Base-by-base conservation (phyloP, 2,888 invertebrate species). In the Lasiommata megera region DNA sequence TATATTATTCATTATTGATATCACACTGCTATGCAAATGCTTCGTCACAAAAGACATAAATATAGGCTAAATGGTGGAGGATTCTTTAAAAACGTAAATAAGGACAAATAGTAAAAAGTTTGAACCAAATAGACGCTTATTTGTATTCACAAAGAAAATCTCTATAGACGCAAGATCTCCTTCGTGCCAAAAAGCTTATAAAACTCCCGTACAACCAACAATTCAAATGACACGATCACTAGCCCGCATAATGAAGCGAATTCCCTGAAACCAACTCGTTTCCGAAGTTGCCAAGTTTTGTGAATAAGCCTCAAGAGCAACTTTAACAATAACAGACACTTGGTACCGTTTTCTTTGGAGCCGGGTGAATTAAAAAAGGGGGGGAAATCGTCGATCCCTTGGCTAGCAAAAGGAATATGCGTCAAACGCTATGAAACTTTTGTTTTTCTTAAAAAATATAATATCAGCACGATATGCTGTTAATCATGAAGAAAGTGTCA, bases 241-340 rank as follows among this genome's bases (percentile, higher is more conserved):
- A 37, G 50, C 9, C 50, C 37, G 23, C 50, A 23, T 50, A 50
- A 37, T 50, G 50, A 28, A 50, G 23, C 23, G 50, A 50, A 28
- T 50, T 50, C 14, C 12, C 23, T 28, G 37, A 3, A 36, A 37
- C 11, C 16, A 38, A 38, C 50, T 38, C 28, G 14, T 16, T 38
- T 2, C 28, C 38, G 28, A 16, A 50, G 28, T 48, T 55, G 48
- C 34, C 40, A 48, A 55, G 48, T 48, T 50, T 18, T 28, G 14
- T 44, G 36, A 41, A 43, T 56, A 56, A 50, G 50, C 50, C 51
- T 40, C 38, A 28, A 38, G 38, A 51, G 29, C 9, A 38, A 50
- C 28, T 51, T 51, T 11, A 14, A 38, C 51, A 51, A 51, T 51
- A 51, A 28, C 29, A 29, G 38, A 38, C 51, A 51, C 40, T 51